Conservation (phyloP, 2,797 vertebrate species). For the Vespertilio murinus region DNA sequence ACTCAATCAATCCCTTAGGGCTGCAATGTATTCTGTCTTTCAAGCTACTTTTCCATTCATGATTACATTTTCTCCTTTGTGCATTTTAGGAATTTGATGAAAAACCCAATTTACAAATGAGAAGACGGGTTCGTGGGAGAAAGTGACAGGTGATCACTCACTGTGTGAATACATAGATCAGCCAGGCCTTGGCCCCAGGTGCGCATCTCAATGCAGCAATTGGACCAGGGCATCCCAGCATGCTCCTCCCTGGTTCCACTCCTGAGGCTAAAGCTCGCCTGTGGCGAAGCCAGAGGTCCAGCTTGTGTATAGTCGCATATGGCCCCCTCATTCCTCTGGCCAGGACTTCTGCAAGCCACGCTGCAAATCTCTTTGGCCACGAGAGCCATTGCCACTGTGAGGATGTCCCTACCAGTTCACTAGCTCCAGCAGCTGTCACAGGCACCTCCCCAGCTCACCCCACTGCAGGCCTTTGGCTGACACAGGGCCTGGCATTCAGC, state of each 20-base stretch:
- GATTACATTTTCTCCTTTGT: not conserved
- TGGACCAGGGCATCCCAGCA: accelerated
- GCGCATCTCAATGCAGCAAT: not conserved
- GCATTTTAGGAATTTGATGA: not conserved
- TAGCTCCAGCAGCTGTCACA: not conserved
- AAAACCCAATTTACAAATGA: not conserved
- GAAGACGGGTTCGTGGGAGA: not conserved
- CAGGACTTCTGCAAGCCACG: not conserved
- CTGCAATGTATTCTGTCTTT: not conserved
- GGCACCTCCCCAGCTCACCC: not conserved
- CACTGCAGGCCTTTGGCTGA: not conserved
- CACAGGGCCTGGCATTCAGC: not conserved
- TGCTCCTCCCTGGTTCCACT: not conserved
- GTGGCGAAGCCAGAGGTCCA: not conserved
- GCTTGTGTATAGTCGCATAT: accelerated
- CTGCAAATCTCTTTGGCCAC: not conserved
- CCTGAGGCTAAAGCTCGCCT: not conserved
- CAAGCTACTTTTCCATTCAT: not conserved
- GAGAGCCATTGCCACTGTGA: not conserved
- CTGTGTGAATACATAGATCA: not conserved
- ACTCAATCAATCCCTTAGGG: not conserved
- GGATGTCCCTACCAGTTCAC: not conserved
- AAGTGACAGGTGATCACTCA: not conserved
- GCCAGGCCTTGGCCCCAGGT: not conserved
- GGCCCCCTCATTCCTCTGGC: not conserved